Evolutionary conservation across 2,888 invertebrate genomes (phyloP).

Genomic region (Phyto melanocephala): DNA sequence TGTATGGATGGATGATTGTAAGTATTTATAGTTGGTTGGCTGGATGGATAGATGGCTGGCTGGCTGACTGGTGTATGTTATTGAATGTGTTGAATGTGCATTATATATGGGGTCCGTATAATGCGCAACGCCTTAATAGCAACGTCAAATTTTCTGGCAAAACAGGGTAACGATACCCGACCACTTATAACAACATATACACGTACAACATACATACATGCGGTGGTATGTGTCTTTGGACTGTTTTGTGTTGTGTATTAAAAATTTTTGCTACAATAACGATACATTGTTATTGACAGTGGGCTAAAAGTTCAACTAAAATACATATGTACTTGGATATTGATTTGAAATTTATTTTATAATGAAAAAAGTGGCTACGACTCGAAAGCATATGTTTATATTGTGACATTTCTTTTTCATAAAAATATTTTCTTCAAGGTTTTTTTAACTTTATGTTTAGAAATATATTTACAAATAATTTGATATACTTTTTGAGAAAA

Average conservation of each 20-base stretch:
- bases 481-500: no score
- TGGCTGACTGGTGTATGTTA: constrained; percentile 21
- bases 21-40: constrained; percentile 67
- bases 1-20: constrained; percentile 18
- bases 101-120: constrained; percentile 60
- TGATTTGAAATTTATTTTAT: no score
- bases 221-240: constrained; percentile 13
- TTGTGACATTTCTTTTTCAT: no score
- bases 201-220: neutral
- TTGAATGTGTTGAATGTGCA: constrained; percentile 40
- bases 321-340: no score
- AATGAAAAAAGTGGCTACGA: no score
- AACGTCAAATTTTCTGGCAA: constrained; percentile 63
- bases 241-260: constrained; percentile 26
- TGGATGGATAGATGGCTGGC: neutral
- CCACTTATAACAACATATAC: constrained; percentile 50
- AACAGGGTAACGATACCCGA: constrained; percentile 64
- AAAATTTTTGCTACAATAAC: constrained; percentile 50
- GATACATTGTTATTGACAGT: constrained; percentile 56
- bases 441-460: no score
- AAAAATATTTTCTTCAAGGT: no score
- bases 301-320: neutral
- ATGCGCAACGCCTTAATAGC: constrained; percentile 64
- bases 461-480: no score
- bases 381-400: no score